Evolutionary conservation across 2,888 invertebrate genomes (phyloP).

Genomic region (Zaprionus obscuricornis): DNA sequence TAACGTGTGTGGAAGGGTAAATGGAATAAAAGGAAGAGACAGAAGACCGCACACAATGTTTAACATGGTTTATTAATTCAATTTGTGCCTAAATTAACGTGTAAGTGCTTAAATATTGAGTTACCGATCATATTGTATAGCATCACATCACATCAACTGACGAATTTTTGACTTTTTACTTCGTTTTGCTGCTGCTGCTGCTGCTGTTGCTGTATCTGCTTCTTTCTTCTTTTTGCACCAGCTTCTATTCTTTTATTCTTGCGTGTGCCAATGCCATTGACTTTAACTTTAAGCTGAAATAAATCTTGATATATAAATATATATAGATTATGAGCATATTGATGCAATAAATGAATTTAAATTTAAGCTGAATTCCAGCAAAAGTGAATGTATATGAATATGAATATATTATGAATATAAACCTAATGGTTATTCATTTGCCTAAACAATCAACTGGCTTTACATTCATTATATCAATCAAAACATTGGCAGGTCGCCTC

Average conservation of each 20-base stretch:
- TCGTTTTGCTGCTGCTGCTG: slow-evolving; percentile 8
- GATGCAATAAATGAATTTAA: slow-evolving; percentile 54
- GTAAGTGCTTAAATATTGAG: slow-evolving; percentile 81
- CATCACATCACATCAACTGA: slow-evolving; percentile 25
- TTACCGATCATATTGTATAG: slow-evolving; percentile 65
- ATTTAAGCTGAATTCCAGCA: too few relatives aligned
- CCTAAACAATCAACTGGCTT: too few relatives aligned
- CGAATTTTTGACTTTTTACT: too few relatives aligned
- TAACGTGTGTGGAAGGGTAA: background rate
- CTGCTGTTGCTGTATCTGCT: slow-evolving; percentile 1
- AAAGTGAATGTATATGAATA: background rate
- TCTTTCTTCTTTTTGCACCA: background rate
- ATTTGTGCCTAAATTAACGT: slow-evolving; percentile 84
- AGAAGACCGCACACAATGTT: slow-evolving; percentile 83
- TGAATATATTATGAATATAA: too few relatives aligned
- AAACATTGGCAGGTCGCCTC: slow-evolving; percentile 71
- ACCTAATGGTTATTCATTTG: too few relatives aligned
- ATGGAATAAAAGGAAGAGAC: slow-evolving; percentile 16
- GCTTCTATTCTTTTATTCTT: slow-evolving; percentile 26
- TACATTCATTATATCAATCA: slow-evolving; percentile 43
- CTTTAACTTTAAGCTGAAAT: slow-evolving; percentile 47
- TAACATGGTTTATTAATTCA: slow-evolving; percentile 84
- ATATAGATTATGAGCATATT: slow-evolving; percentile 61
- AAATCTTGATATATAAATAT: slow-evolving; percentile 72
- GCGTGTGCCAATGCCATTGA: slow-evolving; percentile 58